phyloP scores from a whole-genome alignment of 2,888 invertebrate species.

The Tanaodytes sp. region DNA sequence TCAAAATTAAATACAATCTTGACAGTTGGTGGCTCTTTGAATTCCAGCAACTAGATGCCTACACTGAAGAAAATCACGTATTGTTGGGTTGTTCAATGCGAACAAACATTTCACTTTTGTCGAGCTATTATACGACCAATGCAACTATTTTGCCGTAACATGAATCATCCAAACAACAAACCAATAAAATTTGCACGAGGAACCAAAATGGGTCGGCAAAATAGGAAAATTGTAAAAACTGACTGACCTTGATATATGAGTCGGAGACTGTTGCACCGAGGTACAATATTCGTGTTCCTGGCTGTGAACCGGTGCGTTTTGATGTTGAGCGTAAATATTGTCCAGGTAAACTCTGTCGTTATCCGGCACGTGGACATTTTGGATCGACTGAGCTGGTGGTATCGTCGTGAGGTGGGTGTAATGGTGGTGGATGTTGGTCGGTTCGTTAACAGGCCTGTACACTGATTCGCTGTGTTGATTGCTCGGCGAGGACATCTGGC shows the following conservation, averaged over 20 bases:
- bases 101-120: too few species aligned
- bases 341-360: constrained; percentile 67
- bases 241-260: constrained; percentile 64
- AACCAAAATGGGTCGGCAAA: too few species aligned
- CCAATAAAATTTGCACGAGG: too few species aligned
- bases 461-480: constrained; percentile 60
- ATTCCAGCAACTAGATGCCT: too few species aligned
- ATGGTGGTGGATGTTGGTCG: constrained; percentile 64
- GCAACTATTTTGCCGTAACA: too few species aligned
- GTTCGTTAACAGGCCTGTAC: constrained; percentile 63
- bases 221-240: too few species aligned
- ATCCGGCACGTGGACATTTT: constrained; percentile 27
- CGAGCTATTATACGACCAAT: too few species aligned
- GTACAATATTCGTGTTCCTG: constrained; percentile 66
- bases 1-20: too few species aligned
- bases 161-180: too few species aligned
- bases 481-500: constrained; percentile 60
- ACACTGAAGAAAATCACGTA: too few species aligned
- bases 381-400: constrained; percentile 60
- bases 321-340: constrained; percentile 63
- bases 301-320: constrained; percentile 62
- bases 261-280: constrained; percentile 63
- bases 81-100: too few species aligned
- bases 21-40: too few species aligned
- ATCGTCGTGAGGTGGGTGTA: constrained; percentile 70